Percentiles rank a stretch among this genome's conserved stretches.
Evolutionary conservation across 2,797 vertebrate genomes (phyloP).

Genomic region (Siniperca undulata): DNA sequence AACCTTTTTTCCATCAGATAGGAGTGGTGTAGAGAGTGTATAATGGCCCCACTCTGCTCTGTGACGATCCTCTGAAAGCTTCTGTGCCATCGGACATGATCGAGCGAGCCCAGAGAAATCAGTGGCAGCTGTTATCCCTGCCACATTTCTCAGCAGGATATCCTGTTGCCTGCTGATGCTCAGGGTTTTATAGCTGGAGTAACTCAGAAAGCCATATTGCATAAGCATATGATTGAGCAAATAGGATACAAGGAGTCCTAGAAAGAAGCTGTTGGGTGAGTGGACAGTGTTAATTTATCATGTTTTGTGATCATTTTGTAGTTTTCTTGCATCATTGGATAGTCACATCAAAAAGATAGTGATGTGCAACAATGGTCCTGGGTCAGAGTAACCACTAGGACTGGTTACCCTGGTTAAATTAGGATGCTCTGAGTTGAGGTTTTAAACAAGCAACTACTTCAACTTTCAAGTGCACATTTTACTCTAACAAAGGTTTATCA

Average conservation of each 20-base stretch:
- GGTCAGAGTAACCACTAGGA: neutral
- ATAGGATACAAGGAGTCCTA: slow-evolving; percentile 26
- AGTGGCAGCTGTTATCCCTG: slow-evolving; percentile 61
- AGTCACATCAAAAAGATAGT: neutral
- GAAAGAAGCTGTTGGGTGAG: slow-evolving; percentile 12
- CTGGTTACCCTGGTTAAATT: neutral
- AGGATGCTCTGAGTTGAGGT: neutral
- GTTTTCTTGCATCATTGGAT: neutral
- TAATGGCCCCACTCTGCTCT: slow-evolving; percentile 67
- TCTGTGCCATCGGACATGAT: slow-evolving; percentile 61
- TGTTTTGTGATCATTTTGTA: neutral
- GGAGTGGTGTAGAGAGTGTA: slow-evolving; percentile 49
- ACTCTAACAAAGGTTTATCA: neutral
- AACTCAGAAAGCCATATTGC: slow-evolving; percentile 55
- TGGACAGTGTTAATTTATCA: slow-evolving; percentile 13
- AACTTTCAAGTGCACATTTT: neutral
- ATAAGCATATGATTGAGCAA: slow-evolving; percentile 43
- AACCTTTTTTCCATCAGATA: slow-evolving; percentile 66
- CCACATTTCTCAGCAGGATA: slow-evolving; percentile 70
- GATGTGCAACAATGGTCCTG: neutral
- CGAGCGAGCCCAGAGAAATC: slow-evolving; percentile 58
- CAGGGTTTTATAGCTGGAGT: slow-evolving; percentile 48
- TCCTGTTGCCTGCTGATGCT: slow-evolving; percentile 63
- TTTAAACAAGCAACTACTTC: neutral
- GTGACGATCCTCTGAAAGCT: slow-evolving; percentile 70